Evolutionary conservation across 2,888 invertebrate genomes (phyloP), one percentile per base, ranked within the genome.

Genomic region (Thecocarcelia acutangulata): DNA sequence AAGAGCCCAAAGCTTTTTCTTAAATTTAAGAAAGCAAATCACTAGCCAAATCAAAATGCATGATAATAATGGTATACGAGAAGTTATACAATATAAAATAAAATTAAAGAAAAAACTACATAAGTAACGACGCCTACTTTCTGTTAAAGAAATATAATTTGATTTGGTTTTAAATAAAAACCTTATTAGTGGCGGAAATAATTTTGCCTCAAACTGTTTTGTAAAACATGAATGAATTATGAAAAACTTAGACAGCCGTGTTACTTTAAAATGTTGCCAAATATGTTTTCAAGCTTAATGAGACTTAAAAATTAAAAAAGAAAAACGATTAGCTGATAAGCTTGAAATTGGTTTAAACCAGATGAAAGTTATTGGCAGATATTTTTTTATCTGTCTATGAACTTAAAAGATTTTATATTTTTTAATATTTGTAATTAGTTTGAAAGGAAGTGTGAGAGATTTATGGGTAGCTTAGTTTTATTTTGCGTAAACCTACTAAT

Each of bases 1-100:
- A 58, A 59, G 28, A 75, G 42, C 50, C 58, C 37, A 58, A 4
- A 50, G 28, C 48, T 24, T 13, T n/a, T 46, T 8, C 15, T 61
- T 4, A 28, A 11, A 6, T 13, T 3, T 17, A 11, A 5, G 11
- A 40, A 15, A 28, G 19, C 28, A 17, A 46, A 13, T 1, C 13
- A 33, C 17, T 19, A 28, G 19, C 61, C 44, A 52, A n/a, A 15
- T 42, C 61, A 33, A 52, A n/a, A 15, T 42, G 44, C 17, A 1
- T 68, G 33, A n/a, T 66, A 37, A 50, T 54, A 69, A 63, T 42
- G n/a, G 42, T 56, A n/a, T n/a, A n/a, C n/a, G n/a, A n/a, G n/a
- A n/a, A 40, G 28, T 77, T 77, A 58, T 63, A n/a, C n/a, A n/a
- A n/a, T n/a, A 37, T 48, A 21, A 77, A 77, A 48, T 59, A 15